Conservation (phyloP, 2,113 vertebrate species). For the Camelus dromedarius region DNA sequence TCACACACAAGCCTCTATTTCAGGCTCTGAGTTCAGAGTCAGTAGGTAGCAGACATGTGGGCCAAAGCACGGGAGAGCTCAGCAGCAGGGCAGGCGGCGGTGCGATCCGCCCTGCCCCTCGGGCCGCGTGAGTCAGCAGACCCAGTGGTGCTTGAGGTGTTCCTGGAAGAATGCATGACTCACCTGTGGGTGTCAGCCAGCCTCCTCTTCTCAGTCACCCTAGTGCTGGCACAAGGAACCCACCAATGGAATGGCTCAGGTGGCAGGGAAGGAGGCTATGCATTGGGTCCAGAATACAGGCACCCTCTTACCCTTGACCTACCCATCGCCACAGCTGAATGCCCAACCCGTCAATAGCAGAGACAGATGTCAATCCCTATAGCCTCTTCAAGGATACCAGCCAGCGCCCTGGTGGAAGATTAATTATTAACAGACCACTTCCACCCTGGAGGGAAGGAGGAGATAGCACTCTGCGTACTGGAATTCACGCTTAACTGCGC, state of each 20-base stretch:
- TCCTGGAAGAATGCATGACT: neutral
- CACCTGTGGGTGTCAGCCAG: neutral
- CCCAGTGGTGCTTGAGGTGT: neutral
- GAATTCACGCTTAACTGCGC: neutral
- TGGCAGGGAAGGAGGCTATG: neutral
- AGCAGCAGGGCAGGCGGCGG: neutral
- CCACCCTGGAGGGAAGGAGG: neutral
- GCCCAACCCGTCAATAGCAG: neutral
- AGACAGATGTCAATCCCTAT: neutral
- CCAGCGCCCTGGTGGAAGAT: neutral
- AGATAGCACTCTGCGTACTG: neutral
- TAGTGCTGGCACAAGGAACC: neutral
- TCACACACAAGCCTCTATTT: neutral
- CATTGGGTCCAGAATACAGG: accelerated
- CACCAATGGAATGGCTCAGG: neutral
- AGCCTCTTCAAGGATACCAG: no score
- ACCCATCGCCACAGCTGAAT: neutral
- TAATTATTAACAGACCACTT: neutral
- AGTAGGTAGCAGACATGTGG: neutral
- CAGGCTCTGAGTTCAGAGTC: neutral
- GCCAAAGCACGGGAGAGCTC: neutral
- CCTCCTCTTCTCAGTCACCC: neutral
- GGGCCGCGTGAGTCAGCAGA: neutral
- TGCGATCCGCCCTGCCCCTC: neutral
- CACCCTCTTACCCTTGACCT: neutral